Evolutionary conservation across 53 echinoderm and acorn worm genomes (phyloP), one percentile per base, ranked within the genome.

Genomic region (Antedon mediterranea): DNA sequence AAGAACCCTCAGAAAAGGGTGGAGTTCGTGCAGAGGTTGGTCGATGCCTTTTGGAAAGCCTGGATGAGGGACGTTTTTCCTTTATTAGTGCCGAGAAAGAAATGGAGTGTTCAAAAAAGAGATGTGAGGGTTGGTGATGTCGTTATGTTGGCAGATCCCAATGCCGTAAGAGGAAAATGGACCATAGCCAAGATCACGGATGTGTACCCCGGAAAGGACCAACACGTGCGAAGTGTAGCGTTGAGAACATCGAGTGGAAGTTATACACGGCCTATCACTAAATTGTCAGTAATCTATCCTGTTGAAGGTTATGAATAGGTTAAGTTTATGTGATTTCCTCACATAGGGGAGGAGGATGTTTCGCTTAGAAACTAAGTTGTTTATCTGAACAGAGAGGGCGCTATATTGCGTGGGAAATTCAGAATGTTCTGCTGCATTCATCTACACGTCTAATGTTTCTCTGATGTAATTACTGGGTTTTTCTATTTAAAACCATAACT

Each of bases 131-230:
- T 85, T 0, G 75, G 81, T 30, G 82, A 85, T n/a, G 71, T 82
- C 23, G 85, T 88, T 18, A 72, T 85, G 43, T 3, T 85, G 29
- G 71, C 78, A 29, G 88, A 85, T 14, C 41, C 30, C 15, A 88
- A 84, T 30, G 77, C 78, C 14, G 71, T 84, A 70, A 32, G 88
- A 20, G 88, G 88, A 14, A 77, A 88, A n/a, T 88, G 88, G 88
- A 81, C 43, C 13, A 32, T 87, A 7, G 84, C 77, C 28, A 76
- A 57, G 43, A 73, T 84, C 28, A 30, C 77, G 0, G 43, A 87
- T 13, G 88, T 87, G 0, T 87, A 72, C 29, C 84, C 83, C 13
- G 84, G 88, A 27, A 15, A 28, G 14, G 83, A 87, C 71, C 80
- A 84, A 14, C 77, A 73, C 42, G 81, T 87, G 28, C 43, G 88